Evolutionary conservation across 2,888 invertebrate species (phyloP), one percentile per base, ranked within the genome.

Genomic region (Drosophila niveifrons): DNA sequence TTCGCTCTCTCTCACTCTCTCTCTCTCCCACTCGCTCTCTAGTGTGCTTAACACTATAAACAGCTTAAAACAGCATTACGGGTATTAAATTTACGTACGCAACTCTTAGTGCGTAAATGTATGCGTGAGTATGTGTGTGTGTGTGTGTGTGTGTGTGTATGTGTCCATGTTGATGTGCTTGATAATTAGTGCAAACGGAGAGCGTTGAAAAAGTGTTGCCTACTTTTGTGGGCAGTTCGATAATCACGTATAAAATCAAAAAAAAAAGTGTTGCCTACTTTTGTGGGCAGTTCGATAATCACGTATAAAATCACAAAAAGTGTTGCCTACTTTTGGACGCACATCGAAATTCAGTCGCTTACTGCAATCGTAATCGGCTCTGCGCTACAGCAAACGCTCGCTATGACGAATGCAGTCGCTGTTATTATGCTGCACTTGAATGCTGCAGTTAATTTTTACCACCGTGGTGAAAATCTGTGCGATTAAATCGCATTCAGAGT

Each of bases 61-160:
- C 74, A 76, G 82, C 82, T 82, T 82, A 70, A 82, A 73, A 57
- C 44, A 44, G 69, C 65, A 85, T 82, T 79, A 79, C 68, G 52
- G 52, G 67, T 69, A 59, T 73, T 75, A 66, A 71, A 50, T 41
- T 48, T 17, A n/a, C 18, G 52, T 53, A 11, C 57, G 41, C 23
- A 17, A 29, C 3, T 52, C n/a, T 6, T 9, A 11, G 10, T 31
- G 3, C 41, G 15, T 34, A 11, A 53, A 58, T 9, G 57, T 44
- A 9, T 43, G 34, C 3, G 11, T 39, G 6, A 23, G 15, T 39
- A 18, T 28, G 31, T 11, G 29, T 48, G 31, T 46, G 17, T 44
- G 3, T 44, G 17, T 17, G 17, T 17, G 17, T 17, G 1, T 17
- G 23, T 23, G 0, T 23, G 23, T 23, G 23, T 23, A 6, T 23